A percentile compares a stretch with the other conserved stretches of the same genome.
phyloP scores from a whole-genome alignment of 2,113 vertebrate species.

The Protomyctophum bolini region DNA sequence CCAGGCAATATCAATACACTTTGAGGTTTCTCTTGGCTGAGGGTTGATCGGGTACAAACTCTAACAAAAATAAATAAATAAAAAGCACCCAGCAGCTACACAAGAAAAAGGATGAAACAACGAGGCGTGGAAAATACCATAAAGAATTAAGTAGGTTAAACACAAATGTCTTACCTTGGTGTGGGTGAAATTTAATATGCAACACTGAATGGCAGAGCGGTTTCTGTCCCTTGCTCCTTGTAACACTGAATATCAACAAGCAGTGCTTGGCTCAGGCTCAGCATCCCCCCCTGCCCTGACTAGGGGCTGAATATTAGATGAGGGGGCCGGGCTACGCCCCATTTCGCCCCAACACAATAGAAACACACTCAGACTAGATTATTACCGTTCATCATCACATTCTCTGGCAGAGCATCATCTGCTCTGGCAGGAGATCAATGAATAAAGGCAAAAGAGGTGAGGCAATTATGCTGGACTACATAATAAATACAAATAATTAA shows the following conservation, averaged over 20 bases:
- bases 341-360: conserved; percentile 63
- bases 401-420: conserved; percentile 25
- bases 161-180: conserved; percentile 52
- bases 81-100: conserved; percentile 3
- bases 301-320: conserved; percentile 75
- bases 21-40: conserved; percentile 3
- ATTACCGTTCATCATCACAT: conserved; percentile 48
- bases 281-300: conserved; percentile 66
- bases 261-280: conserved; percentile 44
- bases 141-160: not conserved
- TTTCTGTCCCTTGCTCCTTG: conserved; percentile 46
- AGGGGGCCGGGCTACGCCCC: conserved; percentile 68
- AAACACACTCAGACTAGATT: conserved; percentile 34
- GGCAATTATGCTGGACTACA: conserved; percentile 9
- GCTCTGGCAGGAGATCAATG: conserved; percentile 18
- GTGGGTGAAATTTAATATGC: conserved; percentile 30
- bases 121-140: not conserved
- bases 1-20: conserved; percentile 42
- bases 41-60: conserved; percentile 12
- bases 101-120: not conserved
- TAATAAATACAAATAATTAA: no score
- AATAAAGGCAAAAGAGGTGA: conserved; percentile 15
- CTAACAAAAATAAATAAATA: not conserved
- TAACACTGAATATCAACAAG: conserved; percentile 64
- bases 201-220: conserved; percentile 10